A percentile compares a stretch with the other conserved stretches of the same genome.
Evolutionary conservation across 2,888 invertebrate genomes (phyloP).

Genomic region (Odontocolon sp.): DNA sequence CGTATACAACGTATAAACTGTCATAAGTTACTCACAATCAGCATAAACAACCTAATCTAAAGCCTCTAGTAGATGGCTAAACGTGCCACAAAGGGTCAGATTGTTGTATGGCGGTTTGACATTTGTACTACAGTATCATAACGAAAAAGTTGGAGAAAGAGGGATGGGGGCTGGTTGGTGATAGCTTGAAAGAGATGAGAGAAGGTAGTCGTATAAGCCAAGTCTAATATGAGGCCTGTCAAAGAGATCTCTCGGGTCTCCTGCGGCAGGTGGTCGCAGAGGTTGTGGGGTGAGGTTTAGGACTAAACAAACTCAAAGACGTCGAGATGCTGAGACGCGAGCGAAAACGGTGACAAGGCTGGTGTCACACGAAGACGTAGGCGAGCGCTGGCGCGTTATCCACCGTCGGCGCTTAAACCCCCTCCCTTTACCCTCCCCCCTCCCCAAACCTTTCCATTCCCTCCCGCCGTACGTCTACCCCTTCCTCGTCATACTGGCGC

Average conservation of each 20-base stretch:
- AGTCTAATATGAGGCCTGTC: constrained; percentile 56
- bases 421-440: constrained; percentile 27
- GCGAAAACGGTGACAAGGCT: constrained; percentile 53
- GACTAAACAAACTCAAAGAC: constrained; percentile 40
- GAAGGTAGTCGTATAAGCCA: constrained; percentile 19
- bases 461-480: too few relatives aligned
- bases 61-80: too few relatives aligned
- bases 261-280: constrained; percentile 56
- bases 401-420: constrained; percentile 33
- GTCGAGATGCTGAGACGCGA: constrained; percentile 36
- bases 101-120: background rate
- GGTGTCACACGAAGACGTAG: constrained; percentile 46
- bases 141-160: too few relatives aligned
- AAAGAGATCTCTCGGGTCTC: constrained; percentile 49
- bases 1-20: too few relatives aligned
- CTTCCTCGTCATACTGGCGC: constrained; percentile 33
- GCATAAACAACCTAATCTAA: too few relatives aligned
- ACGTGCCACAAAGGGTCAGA: too few relatives aligned
- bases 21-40: too few relatives aligned
- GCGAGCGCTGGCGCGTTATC: constrained; percentile 39
- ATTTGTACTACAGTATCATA: background rate
- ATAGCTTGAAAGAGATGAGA: background rate
- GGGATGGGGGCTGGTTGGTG: background rate
- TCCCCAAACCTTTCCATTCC: background rate
- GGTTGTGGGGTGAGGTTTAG: constrained; percentile 19